Evolutionary conservation across 2,888 invertebrate species (phyloP).

Genomic region (Eristalis arbustorum): DNA sequence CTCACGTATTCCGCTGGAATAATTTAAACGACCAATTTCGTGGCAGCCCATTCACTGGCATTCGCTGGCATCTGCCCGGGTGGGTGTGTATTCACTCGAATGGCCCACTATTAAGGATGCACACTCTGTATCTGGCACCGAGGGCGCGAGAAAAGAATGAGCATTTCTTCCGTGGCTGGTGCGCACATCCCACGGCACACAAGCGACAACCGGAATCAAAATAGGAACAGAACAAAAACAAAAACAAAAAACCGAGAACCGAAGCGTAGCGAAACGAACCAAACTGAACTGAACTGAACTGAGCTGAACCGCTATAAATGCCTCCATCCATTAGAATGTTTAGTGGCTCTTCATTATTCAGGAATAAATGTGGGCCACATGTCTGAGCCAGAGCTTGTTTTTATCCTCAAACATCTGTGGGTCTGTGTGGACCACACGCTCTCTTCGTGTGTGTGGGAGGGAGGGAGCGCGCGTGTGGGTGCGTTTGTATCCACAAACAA

Average conservation of each 20-base stretch:
- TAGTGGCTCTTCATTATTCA: conserved; percentile 67
- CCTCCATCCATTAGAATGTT: conserved; percentile 61
- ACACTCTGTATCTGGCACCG: background rate
- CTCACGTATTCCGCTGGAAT: background rate
- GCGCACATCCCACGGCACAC: background rate
- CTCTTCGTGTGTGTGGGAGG: too few species aligned
- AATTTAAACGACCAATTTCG: conserved; percentile 11
- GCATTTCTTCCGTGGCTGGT: background rate
- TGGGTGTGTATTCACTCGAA: background rate
- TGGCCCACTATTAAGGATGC: background rate
- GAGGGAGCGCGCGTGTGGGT: too few species aligned
- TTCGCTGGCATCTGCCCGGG: background rate
- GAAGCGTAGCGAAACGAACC: background rate
- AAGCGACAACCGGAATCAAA: background rate
- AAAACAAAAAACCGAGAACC: background rate
- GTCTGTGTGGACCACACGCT: too few species aligned
- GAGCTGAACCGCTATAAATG: conserved; percentile 32
- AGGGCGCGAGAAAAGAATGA: background rate
- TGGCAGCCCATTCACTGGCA: background rate
- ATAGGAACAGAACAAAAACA: background rate
- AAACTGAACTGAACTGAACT: background rate
- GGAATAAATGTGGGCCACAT: conserved; percentile 61
- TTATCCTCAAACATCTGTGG: background rate
- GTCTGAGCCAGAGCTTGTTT: conserved; percentile 51
- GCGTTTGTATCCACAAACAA: background rate